A percentile compares a stretch with the other conserved stretches of the same genome.
Evolutionary conservation across 2,797 vertebrate genomes (phyloP).

Genomic region (Chloroceryle amazona): DNA sequence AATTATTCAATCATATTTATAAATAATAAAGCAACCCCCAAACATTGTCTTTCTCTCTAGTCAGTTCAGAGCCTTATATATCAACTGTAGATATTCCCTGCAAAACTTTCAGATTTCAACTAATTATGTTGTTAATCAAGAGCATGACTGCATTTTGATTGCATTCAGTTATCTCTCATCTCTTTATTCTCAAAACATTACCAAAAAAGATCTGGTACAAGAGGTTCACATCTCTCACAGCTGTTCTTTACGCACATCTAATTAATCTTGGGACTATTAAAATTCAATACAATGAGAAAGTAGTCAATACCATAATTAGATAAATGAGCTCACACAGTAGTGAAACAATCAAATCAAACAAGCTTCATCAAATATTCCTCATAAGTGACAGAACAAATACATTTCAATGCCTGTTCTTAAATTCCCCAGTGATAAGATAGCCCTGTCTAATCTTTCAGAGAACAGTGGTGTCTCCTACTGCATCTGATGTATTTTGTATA

Average conservation of each 20-base stretch:
- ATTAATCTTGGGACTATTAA: conserved; percentile 56
- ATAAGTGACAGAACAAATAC: conserved; percentile 50
- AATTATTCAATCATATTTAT: not conserved
- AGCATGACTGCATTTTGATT: conserved; percentile 33
- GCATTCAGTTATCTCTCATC: not conserved
- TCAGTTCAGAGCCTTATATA: not conserved
- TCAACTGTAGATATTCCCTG: not conserved
- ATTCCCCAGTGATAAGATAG: not conserved
- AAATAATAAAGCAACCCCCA: not conserved
- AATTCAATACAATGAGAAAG: conserved; percentile 44
- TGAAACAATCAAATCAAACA: conserved; percentile 64
- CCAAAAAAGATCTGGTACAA: conserved; percentile 2
- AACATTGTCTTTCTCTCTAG: not conserved
- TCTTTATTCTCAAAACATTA: conserved; percentile 20
- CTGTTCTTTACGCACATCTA: conserved; percentile 30
- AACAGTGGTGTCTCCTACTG: not conserved
- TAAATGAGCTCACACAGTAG: conserved; percentile 23
- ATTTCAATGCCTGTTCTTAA: conserved; percentile 38
- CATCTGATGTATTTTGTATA: not conserved
- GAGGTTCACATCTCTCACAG: not conserved
- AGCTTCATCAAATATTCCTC: conserved; percentile 53
- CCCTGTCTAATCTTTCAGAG: conserved; percentile 13
- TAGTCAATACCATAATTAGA: conserved; percentile 55
- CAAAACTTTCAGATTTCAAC: conserved; percentile 1
- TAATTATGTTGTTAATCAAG: conserved; percentile 49